Percentiles rank a stretch among this genome's conserved stretches.
Evolutionary conservation across 2,113 vertebrate species (phyloP).

Genomic region (Isichthys henryi): DNA sequence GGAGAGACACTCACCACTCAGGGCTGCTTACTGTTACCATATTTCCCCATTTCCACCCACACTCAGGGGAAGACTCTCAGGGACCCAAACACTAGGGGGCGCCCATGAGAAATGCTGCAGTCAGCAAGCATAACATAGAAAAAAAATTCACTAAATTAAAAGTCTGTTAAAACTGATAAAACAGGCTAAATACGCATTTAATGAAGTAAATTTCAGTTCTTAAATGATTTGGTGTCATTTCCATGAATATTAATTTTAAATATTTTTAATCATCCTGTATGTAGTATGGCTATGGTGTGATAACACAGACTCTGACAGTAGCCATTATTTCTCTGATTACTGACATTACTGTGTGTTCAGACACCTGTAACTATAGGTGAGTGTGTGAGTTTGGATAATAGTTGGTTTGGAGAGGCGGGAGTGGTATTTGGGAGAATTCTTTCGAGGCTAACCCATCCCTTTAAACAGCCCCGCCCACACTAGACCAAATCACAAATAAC

Average conservation of each 20-base stretch:
- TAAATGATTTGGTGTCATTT: background rate
- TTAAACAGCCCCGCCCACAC: background rate
- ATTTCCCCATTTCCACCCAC: background rate
- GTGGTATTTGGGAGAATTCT: no score
- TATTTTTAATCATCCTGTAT: background rate
- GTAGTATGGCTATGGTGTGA: background rate
- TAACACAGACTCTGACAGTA: background rate
- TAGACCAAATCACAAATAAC: background rate
- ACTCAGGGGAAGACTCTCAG: background rate
- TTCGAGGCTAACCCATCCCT: background rate
- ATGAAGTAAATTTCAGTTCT: background rate
- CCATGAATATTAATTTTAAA: background rate
- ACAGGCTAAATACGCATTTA: background rate
- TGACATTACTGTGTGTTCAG: background rate
- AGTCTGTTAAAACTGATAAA: background rate
- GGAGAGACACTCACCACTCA: background rate
- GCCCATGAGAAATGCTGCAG: background rate
- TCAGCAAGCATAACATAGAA: background rate
- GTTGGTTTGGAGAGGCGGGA: background rate
- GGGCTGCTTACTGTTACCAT: background rate
- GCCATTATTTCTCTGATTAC: background rate
- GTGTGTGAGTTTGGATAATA: background rate
- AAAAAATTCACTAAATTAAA: background rate
- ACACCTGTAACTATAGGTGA: background rate
- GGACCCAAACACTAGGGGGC: background rate